A percentile compares a stretch with the other conserved stretches of the same genome.
Conservation (phyloP, 2,113 vertebrate species). For the Xenopus tropicalis region DNA sequence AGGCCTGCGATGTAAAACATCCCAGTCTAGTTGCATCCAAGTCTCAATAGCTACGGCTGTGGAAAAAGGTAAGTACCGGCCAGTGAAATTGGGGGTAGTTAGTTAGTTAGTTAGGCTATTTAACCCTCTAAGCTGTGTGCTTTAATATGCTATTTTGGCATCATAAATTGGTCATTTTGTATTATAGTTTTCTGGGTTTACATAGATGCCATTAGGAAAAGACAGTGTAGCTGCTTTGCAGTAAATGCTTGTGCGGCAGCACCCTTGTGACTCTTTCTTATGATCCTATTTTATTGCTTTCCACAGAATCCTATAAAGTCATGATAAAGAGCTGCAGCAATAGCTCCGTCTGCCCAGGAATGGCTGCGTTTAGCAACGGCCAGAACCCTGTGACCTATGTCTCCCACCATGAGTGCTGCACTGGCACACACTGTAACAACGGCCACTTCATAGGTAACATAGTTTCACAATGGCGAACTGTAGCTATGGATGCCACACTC, state of each 20-base stretch:
- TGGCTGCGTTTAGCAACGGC: conserved; percentile 25
- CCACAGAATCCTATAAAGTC: background rate
- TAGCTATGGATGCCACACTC: too few relatives aligned
- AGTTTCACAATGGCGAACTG: background rate
- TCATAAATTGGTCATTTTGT: too few relatives aligned
- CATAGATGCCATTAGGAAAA: too few relatives aligned
- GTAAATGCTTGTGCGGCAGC: too few relatives aligned
- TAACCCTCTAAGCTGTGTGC: too few relatives aligned
- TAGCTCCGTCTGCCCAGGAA: background rate
- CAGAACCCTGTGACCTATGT: conserved; percentile 1
- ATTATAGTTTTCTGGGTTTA: too few relatives aligned
- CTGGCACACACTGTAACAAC: conserved; percentile 4
- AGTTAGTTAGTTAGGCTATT: too few relatives aligned
- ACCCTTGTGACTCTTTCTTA: background rate
- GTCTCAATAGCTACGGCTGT: conserved; percentile 21
- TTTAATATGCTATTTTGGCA: too few relatives aligned
- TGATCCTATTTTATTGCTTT: background rate
- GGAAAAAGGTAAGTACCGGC: conserved; percentile 8
- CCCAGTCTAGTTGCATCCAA: conserved; percentile 14
- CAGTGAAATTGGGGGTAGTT: too few relatives aligned
- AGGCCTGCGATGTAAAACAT: conserved; percentile 10
- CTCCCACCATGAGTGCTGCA: conserved; percentile 6
- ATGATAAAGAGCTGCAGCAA: conserved; percentile 38
- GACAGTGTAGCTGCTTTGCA: background rate
- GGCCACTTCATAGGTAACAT: conserved; percentile 25